Percentiles rank a stretch among this genome's conserved stretches.
Evolutionary conservation across 2,888 invertebrate species (phyloP).

Genomic region (Laothoe populi): DNA sequence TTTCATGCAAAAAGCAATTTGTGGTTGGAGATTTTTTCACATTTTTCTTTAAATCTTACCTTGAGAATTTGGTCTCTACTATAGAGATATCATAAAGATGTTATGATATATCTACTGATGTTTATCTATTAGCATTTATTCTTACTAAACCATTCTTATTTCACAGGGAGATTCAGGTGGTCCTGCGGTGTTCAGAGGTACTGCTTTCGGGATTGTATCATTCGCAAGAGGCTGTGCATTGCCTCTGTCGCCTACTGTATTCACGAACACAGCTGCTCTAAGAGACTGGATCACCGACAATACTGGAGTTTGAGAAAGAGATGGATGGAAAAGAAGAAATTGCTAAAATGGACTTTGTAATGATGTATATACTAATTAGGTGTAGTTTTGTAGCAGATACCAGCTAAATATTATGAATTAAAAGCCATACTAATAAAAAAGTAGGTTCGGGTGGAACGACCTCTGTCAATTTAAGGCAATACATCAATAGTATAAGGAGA

Average conservation of each 20-base stretch:
- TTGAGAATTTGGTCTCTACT: no score
- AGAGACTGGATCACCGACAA: constrained; percentile 74
- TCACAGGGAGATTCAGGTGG: constrained; percentile 79
- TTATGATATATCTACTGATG: no score
- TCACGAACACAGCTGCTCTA: constrained; percentile 73
- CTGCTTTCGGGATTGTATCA: constrained; percentile 76
- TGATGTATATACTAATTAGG: not conserved
- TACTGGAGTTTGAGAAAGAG: constrained; percentile 64
- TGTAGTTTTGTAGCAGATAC: not conserved
- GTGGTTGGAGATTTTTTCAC: no score
- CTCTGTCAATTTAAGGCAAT: not conserved
- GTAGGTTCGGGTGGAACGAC: not conserved
- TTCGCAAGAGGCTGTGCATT: constrained; percentile 79
- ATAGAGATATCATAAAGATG: no score
- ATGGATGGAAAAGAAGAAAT: not conserved
- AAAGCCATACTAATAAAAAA: not conserved
- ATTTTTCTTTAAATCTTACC: no score
- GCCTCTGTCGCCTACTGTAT: constrained; percentile 79
- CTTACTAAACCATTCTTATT: no score
- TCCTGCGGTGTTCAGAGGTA: constrained; percentile 76
- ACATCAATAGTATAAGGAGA: not conserved
- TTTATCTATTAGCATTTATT: no score
- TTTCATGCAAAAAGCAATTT: no score
- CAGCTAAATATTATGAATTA: not conserved
- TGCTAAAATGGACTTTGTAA: not conserved